Evolutionary conservation across 2,888 invertebrate genomes (phyloP), one percentile per base, ranked within the genome.

Genomic region (Allolobophora icterica): DNA sequence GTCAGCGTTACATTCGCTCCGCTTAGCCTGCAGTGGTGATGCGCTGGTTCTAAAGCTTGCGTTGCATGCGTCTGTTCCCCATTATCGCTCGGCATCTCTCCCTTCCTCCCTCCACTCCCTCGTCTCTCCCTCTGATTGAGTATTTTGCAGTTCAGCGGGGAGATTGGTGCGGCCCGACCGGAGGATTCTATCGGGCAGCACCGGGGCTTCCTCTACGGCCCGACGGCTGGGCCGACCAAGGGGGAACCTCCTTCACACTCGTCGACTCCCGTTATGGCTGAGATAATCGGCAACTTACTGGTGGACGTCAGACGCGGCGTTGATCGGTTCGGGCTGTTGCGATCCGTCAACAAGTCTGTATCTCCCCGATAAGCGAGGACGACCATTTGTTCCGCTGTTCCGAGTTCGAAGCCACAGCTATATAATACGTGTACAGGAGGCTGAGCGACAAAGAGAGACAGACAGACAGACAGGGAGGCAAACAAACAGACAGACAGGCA

Each of bases 141-240:
- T 45, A 84, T 84, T 90, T 83, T 71, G 40, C 87, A 87, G 87
- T 38, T 21, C 87, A 35, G 87, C 87, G 87, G 34, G 35, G 34
- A 87, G 87, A 33, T 38, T n/a, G 71, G 71, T 71, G 71, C 71
- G 58, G 87, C 34, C 34, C 21, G 35, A 35, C 35, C 87, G 15
- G 87, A 87, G 87, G 35, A 87, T 19, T 38, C n/a, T 19, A 87
- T 24, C 87, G 87, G 15, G 87, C 35, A 8, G 84, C 21, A 87
- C 34, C 1, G 38, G 35, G 34, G 35, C 87, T 19, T 24, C 35
- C 87, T 21, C 19, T 19, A n/a, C n/a, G 6, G 87, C 34, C 34
- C 84, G 84, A 17, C 34, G 17, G 84, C n/a, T 83, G n/a, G n/a
- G 33, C 84, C 84, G 84, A 34, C 84, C 24, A 21, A 33, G 34